Percentiles rank a stretch among this genome's conserved stretches.
Conservation (phyloP, 2,888 invertebrate genomes). For the Cryptophagus acutangulus region DNA sequence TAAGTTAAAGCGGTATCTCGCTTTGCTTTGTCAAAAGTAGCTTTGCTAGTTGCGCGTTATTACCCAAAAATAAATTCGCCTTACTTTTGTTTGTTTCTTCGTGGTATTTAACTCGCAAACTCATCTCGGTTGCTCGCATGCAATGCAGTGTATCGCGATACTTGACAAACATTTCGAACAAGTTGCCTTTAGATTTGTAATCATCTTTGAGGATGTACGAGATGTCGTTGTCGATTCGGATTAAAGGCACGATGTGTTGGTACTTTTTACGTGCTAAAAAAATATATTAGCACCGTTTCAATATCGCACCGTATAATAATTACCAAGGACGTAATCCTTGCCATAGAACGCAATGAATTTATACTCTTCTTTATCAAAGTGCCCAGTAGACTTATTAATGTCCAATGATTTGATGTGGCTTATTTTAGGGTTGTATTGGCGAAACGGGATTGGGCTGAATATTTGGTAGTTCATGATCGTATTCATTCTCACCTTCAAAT, state of each 20-base stretch:
- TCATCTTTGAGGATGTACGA: constrained; percentile 48
- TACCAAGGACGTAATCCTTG: constrained; percentile 71
- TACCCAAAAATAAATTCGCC: constrained; percentile 52
- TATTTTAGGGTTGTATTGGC: constrained; percentile 75
- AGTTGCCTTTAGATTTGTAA: constrained; percentile 48
- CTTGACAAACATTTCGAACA: constrained; percentile 68
- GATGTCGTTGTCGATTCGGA: constrained; percentile 62
- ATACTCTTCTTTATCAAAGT: constrained; percentile 70
- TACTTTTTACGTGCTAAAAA: constrained; percentile 60
- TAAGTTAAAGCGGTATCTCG: no score
- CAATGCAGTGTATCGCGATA: constrained; percentile 61
- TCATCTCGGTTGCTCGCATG: constrained; percentile 77
- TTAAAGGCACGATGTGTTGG: constrained; percentile 56
- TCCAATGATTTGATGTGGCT: constrained; percentile 51
- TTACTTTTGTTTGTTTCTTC: constrained; percentile 35
- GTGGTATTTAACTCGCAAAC: constrained; percentile 56
- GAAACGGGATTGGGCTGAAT: constrained; percentile 87
- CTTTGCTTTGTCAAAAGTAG: constrained; percentile 47
- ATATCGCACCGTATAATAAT: constrained; percentile 22
- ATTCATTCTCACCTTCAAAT: constrained; percentile 82
- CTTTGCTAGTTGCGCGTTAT: constrained; percentile 55
- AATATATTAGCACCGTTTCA: constrained; percentile 11
- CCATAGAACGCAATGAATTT: constrained; percentile 77
- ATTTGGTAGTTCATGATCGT: constrained; percentile 85
- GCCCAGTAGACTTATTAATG: constrained; percentile 69